These are phyloP conservation scores for Bubalus kerabau DNA, from an alignment of 2,113 vertebrate genomes.

Conservation along the genomic window DNA sequence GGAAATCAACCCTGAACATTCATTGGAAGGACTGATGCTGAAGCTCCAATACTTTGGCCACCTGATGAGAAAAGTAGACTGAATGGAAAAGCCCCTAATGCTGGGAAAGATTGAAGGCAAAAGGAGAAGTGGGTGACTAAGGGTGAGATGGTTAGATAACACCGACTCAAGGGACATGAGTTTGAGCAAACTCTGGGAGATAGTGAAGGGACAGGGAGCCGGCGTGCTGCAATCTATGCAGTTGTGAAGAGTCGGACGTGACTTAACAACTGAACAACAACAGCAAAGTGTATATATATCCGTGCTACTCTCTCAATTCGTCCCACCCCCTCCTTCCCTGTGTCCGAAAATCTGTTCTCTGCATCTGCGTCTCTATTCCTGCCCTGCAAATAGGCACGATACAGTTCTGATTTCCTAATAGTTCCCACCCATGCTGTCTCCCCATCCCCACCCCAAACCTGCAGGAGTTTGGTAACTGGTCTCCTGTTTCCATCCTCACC, in stretches of 20 bases:
- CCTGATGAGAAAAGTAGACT: neutral
- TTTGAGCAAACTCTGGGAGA: neutral
- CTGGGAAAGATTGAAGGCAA: neutral
- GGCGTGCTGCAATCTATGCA: accelerated
- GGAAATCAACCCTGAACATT: neutral
- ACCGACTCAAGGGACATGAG: neutral
- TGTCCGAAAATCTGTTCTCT: neutral
- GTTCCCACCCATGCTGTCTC: neutral
- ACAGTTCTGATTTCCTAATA: neutral
- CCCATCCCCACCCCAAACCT: accelerated
- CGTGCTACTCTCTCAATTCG: neutral
- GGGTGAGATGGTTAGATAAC: neutral
- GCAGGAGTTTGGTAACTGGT: too few species aligned
- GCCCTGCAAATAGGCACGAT: neutral
- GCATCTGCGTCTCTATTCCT: neutral
- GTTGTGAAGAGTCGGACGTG: neutral
- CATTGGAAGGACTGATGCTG: neutral
- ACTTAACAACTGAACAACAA: neutral
- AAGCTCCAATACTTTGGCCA: neutral
- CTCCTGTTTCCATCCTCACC: neutral
- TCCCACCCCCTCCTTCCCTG: neutral
- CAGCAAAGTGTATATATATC: neutral
- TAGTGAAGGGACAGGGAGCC: neutral
- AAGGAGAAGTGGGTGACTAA: neutral
- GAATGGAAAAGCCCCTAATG: neutral